Evolutionary conservation across 2,113 vertebrate genomes (phyloP).

Genomic region (Raphicerus campestris): DNA sequence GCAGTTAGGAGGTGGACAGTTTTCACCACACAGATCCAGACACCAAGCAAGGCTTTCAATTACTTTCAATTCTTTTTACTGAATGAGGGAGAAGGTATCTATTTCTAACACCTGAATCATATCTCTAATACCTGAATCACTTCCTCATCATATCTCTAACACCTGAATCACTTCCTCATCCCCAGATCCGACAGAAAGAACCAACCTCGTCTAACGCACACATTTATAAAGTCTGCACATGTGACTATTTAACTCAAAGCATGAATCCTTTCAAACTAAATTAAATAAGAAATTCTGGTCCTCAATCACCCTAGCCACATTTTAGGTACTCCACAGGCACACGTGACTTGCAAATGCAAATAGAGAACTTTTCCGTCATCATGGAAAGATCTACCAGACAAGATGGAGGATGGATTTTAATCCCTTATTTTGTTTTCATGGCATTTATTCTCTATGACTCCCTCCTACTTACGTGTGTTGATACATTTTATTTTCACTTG

Average conservation of each 20-base stretch:
- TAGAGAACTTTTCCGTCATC: accelerated
- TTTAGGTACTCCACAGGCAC: not conserved
- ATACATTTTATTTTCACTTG: not conserved
- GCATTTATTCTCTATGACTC: not conserved
- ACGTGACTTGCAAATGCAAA: not conserved
- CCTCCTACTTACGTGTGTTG: not conserved
- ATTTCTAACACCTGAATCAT: no score
- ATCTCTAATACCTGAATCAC: no score
- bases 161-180: no score
- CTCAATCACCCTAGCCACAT: not conserved
- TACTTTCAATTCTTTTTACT: not conserved
- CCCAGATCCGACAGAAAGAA: not conserved
- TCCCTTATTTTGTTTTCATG: not conserved
- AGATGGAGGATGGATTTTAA: not conserved
- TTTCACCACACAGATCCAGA: not conserved
- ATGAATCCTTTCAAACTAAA: not conserved
- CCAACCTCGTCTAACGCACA: not conserved
- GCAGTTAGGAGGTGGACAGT: not conserved
- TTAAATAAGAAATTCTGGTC: no score
- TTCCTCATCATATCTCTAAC: not conserved
- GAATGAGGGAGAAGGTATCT: not conserved
- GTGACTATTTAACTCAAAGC: not conserved
- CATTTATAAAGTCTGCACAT: accelerated
- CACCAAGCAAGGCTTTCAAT: not conserved
- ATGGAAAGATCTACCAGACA: not conserved